These are phyloP conservation scores for Drosophila yooni DNA, from an alignment of 2,888 invertebrate species.

Conservation along the genomic window DNA sequence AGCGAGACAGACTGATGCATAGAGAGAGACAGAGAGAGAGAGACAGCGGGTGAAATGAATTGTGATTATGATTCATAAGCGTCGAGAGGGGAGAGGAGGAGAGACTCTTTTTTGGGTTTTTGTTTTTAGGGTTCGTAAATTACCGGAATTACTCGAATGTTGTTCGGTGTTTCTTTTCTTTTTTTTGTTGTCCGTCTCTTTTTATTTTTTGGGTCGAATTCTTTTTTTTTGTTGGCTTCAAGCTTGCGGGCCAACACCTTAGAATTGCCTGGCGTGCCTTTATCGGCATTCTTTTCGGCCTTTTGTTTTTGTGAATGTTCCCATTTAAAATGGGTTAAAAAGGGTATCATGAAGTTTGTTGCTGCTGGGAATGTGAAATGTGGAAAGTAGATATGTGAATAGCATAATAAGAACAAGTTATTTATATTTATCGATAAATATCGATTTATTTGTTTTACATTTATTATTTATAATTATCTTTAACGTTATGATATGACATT, in stretches of 20 bases:
- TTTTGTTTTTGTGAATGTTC: neutral
- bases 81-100: constrained; percentile 37
- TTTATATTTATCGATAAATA: too few species aligned
- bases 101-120: constrained; percentile 34
- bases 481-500: neutral
- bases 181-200: constrained; percentile 13
- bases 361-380: too few species aligned
- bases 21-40: constrained; percentile 10
- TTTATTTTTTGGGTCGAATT: constrained; percentile 30
- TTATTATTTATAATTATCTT: too few species aligned
- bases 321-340: neutral
- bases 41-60: constrained; percentile 39
- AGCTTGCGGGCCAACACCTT: constrained; percentile 71
- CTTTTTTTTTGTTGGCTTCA: constrained; percentile 36
- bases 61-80: constrained; percentile 78
- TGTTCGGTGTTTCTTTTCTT: constrained; percentile 35
- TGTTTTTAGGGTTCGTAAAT: constrained; percentile 65
- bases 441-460: too few species aligned
- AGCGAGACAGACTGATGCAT: constrained; percentile 14
- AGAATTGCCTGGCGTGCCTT: constrained; percentile 65
- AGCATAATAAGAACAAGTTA: neutral
- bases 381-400: neutral
- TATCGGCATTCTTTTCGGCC: constrained; percentile 55
- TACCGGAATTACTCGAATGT: constrained; percentile 75
- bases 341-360: neutral